Evolutionary conservation across 1,140 invertebrate species (phyloP).

Genomic region (Musca domestica): DNA sequence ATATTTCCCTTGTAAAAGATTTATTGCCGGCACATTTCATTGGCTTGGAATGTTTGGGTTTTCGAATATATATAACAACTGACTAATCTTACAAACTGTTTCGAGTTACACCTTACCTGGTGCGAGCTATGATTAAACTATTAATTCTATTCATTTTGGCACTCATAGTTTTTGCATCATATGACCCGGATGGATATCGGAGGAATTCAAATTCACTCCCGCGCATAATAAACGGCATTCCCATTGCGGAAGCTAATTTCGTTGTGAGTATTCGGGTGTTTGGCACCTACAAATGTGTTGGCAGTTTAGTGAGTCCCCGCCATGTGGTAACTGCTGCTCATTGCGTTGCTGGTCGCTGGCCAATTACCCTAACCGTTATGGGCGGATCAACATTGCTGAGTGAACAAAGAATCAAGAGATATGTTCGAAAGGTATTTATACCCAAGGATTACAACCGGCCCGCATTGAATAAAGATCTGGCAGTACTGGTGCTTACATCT

Average conservation of each 20-base stretch:
- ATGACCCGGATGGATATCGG: background rate
- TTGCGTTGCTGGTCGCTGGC: background rate
- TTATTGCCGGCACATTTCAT: conserved; percentile 3
- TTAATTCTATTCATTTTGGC: background rate
- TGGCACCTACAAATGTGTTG: background rate
- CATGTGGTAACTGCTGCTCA: background rate
- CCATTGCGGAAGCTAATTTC: conserved; percentile 12
- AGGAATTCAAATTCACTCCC: too few species aligned
- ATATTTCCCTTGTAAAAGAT: background rate
- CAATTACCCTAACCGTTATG: background rate
- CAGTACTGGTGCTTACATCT: conserved; percentile 27
- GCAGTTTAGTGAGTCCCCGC: background rate
- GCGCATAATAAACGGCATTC: conserved; percentile 36
- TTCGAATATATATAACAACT: background rate
- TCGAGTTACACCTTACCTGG: too few species aligned
- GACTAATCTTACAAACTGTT: too few species aligned
- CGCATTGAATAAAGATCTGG: conserved; percentile 36
- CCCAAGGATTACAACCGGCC: conserved; percentile 23
- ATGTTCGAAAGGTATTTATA: conserved; percentile 16
- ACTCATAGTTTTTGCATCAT: background rate
- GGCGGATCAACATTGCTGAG: background rate
- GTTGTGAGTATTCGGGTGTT: background rate
- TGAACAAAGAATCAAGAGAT: background rate
- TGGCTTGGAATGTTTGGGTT: background rate
- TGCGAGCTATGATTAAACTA: background rate